These are phyloP conservation scores for Candidula unifasciata DNA, from an alignment of 2,888 invertebrate species.

Conservation along the genomic window DNA sequence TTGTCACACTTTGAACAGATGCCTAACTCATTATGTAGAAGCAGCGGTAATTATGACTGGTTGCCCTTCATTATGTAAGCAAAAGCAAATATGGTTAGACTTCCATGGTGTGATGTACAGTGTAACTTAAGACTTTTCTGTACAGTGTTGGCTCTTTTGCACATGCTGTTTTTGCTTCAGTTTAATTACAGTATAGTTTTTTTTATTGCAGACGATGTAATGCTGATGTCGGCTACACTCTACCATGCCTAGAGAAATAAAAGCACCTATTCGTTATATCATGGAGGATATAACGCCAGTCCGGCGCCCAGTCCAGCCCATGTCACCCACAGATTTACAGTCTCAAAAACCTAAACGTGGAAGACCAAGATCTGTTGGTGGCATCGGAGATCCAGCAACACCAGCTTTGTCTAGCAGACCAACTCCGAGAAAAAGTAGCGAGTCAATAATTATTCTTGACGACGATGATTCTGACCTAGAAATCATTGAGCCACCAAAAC, in stretches of 20 bases:
- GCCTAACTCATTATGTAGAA: no score
- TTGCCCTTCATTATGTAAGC: no score
- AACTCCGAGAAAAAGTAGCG: conserved; percentile 1
- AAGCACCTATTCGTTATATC: conserved; percentile 33
- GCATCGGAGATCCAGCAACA: neutral
- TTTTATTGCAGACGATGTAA: no score
- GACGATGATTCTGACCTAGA: conserved; percentile 45
- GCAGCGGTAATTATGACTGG: no score
- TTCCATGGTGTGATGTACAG: no score
- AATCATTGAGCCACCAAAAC: conserved; percentile 37
- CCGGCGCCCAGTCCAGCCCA: neutral
- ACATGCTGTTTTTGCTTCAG: no score
- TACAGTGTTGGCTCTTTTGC: no score
- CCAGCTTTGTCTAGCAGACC: neutral
- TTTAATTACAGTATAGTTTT: no score
- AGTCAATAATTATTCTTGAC: conserved; percentile 36
- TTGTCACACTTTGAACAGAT: no score
- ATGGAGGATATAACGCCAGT: neutral
- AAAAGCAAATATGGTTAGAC: no score
- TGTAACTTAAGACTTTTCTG: no score
- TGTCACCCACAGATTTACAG: neutral
- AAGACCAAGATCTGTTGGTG: conserved; percentile 6
- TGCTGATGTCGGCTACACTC: neutral
- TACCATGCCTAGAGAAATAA: conserved; percentile 56
- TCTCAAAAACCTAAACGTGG: conserved; percentile 4